Percentiles rank a stretch among this genome's conserved stretches.
phyloP scores from a whole-genome alignment of 2,797 vertebrate genomes.

The Eulemur albifrons region DNA sequence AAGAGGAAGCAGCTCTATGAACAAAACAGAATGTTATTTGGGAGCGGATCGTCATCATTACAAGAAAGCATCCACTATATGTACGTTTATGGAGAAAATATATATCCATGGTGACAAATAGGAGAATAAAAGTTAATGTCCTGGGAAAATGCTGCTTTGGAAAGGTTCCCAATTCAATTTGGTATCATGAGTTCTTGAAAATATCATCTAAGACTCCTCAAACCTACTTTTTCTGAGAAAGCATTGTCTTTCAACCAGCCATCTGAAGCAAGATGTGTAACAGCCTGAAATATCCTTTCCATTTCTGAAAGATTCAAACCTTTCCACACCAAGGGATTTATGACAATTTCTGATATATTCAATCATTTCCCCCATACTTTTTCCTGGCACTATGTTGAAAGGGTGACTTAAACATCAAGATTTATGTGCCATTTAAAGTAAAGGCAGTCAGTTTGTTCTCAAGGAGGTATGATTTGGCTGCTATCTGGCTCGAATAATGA shows the following conservation, averaged over 20 bases:
- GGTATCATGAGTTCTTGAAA: constrained; percentile 72
- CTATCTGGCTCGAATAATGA: constrained; percentile 44
- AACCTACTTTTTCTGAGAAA: constrained; percentile 53
- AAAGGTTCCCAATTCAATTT: constrained; percentile 67
- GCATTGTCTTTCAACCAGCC: constrained; percentile 17
- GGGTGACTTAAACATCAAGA: constrained; percentile 67
- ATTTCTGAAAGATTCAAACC: constrained; percentile 51
- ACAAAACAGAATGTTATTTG: neutral
- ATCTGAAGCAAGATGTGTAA: constrained; percentile 34
- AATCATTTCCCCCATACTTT: constrained; percentile 62
- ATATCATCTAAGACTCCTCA: constrained; percentile 28
- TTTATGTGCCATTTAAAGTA: constrained; percentile 62
- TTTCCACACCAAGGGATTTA: constrained; percentile 63
- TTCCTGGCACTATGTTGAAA: constrained; percentile 62
- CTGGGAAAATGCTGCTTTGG: constrained; percentile 59
- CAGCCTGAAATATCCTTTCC: constrained; percentile 44
- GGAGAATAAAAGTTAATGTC: constrained; percentile 37
- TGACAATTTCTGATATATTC: constrained; percentile 57
- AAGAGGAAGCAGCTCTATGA: neutral
- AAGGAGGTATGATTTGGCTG: constrained; percentile 47
- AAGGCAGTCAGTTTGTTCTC: constrained; percentile 45
- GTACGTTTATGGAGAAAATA: neutral
- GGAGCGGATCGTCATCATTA: neutral
- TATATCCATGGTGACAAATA: constrained; percentile 34
- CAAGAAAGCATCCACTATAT: neutral